phyloP scores from a whole-genome alignment of 2,888 invertebrate species.

The Lasiommata megera region DNA sequence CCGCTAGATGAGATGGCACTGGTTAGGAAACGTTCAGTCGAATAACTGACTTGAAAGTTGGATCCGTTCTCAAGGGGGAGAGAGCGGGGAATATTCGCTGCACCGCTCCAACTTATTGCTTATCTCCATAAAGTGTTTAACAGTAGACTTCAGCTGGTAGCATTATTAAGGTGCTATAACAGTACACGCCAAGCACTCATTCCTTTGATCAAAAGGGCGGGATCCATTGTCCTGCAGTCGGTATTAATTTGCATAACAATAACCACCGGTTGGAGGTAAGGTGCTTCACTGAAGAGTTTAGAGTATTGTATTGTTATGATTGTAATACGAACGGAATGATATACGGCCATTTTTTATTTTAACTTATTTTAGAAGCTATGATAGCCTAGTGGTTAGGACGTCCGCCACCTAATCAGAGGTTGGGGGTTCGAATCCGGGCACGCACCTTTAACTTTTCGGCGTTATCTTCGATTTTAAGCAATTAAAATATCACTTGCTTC shows the following conservation, averaged over 20 bases:
- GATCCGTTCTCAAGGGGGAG: neutral
- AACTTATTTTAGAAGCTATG: too few species aligned
- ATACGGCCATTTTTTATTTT: too few species aligned
- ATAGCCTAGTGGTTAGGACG: too few species aligned
- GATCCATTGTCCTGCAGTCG: neutral
- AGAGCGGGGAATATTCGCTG: neutral
- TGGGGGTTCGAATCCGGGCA: too few species aligned
- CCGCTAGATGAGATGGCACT: too few species aligned
- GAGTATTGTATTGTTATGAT: constrained; percentile 4
- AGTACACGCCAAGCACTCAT: neutral
- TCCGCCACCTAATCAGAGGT: too few species aligned
- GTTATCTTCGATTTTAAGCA: too few species aligned
- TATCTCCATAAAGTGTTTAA: neutral
- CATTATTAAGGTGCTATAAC: neutral
- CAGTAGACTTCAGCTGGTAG: neutral
- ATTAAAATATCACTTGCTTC: too few species aligned
- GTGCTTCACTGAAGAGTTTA: neutral
- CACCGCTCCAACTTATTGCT: neutral
- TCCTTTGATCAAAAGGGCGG: neutral
- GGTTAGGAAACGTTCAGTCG: too few species aligned
- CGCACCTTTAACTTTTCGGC: too few species aligned
- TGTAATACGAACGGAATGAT: neutral
- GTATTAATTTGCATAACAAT: constrained; percentile 9
- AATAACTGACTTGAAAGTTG: too few species aligned
- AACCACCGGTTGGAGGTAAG: neutral